These are phyloP conservation scores for Raja brachyura DNA, from an alignment of 2,113 vertebrate species.

Conservation along the genomic window DNA sequence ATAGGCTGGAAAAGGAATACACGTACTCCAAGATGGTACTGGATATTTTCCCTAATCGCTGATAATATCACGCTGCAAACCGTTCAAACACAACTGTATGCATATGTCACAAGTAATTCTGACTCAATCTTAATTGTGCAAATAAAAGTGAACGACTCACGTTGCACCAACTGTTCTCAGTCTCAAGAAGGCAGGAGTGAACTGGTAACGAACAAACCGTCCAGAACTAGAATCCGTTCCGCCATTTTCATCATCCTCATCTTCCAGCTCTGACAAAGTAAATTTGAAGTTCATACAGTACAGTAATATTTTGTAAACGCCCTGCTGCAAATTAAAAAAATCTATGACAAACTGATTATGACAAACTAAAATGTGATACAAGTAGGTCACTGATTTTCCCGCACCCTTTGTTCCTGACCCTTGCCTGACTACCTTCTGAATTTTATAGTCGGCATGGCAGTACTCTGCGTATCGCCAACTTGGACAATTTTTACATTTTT, in stretches of 20 bases:
- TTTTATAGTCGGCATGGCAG: no score
- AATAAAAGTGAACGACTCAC: conserved; percentile 61
- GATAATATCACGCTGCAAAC: not conserved
- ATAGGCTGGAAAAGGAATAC: no score
- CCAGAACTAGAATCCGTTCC: conserved; percentile 76
- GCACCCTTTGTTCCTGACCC: no score
- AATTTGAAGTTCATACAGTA: not conserved
- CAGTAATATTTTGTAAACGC: no score
- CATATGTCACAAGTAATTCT: not conserved
- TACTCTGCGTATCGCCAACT: no score
- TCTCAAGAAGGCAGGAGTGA: conserved; percentile 89
- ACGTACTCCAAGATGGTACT: no score
- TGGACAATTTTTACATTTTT: no score
- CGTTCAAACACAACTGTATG: not conserved
- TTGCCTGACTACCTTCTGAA: no score
- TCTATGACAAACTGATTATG: not conserved
- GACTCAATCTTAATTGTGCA: not conserved
- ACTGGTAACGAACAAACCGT: conserved; percentile 95
- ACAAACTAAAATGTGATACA: not conserved
- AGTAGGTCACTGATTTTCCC: no score
- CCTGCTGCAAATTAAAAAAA: not conserved
- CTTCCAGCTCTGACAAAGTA: conserved; percentile 60
- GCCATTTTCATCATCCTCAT: conserved; percentile 65
- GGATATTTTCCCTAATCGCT: not conserved
- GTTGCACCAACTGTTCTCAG: conserved; percentile 91